phyloP scores from a whole-genome alignment of 64 coral and sea anemone species.

The Stichodactyla mertensii region DNA sequence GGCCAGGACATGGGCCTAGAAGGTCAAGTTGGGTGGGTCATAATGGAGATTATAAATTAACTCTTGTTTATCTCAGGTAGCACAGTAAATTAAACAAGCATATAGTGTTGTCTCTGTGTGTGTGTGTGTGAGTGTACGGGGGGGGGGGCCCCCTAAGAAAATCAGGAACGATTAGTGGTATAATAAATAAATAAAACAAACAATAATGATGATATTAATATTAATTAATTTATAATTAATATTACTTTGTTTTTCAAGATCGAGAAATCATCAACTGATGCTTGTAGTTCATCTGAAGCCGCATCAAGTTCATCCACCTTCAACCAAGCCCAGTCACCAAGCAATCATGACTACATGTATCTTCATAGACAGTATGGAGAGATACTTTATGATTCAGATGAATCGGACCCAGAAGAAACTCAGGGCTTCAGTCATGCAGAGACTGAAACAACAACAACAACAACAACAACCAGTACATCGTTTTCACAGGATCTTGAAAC shows the following conservation, averaged over 20 bases:
- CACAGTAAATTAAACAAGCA: constrained; percentile 1
- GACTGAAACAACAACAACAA: constrained; percentile 11
- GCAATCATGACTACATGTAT: constrained; percentile 1
- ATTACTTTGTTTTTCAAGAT: constrained; percentile 10
- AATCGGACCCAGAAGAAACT: neutral
- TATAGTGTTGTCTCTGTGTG: neutral
- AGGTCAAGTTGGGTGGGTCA: neutral
- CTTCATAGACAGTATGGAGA: constrained; percentile 18
- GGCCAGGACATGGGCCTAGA: neutral
- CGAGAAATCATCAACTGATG: neutral
- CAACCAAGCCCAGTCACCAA: constrained; percentile 5
- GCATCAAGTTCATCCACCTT: neutral
- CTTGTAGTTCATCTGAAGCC: neutral
- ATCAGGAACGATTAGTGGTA: neutral
- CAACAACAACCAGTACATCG: constrained; percentile 5
- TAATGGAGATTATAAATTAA: neutral
- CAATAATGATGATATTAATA: neutral
- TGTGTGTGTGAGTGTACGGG: neutral
- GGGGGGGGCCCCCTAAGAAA: neutral
- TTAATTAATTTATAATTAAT: neutral
- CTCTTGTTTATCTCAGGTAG: neutral
- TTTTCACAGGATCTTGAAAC: neutral
- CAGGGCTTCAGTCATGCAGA: constrained; percentile 7
- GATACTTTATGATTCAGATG: constrained; percentile 22
- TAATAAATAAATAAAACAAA: constrained; percentile 19